Base-by-base conservation (phyloP, 1,140 invertebrate genomes). In the Drosophila arizonae region DNA sequence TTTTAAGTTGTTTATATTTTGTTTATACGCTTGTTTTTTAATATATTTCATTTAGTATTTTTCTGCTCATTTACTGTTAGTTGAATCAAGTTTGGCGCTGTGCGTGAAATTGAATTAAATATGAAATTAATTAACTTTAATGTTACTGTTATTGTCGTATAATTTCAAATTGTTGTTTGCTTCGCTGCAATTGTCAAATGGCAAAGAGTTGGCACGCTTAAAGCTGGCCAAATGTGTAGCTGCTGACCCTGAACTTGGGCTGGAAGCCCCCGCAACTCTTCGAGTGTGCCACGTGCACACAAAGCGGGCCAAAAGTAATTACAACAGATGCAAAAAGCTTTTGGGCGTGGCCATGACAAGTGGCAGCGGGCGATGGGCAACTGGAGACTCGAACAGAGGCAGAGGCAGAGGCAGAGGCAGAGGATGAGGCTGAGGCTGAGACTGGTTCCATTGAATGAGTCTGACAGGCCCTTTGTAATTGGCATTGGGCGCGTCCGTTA, bases 401-500 rank as follows among this genome's bases (percentile, higher is more conserved):
- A 9, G 30, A 33, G 30, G n/a, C n/a, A n/a, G n/a, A n/a, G n/a
- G n/a, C n/a, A n/a, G n/a, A n/a, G n/a, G 8, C 33, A 8, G 36
- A 39, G 36, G 3, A 10, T 39, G 3, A 1, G 36, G 3, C 36
- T 39, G 3, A 1, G 36, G 54, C 45, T 48, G 63, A 11, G 15
- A n/a, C 50, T 41, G 65, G 15, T 60, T 24, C 24, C 71, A 68
- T 72, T 78, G 67, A 76, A 68, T 74, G 79, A 55, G 76, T 60
- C 72, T 76, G 80, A 17, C 43, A 79, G 77, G 76, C 80, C 76
- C 82, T 79, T 85, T 85, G 81, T 84, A 79, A 84, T 84, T 84
- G 72, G 55, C 72, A 75, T 65, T 71, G 72, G 72, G 72, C 56
- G 61, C 62, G 50, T 26, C 67, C 54, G 46, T 46, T 24, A 70